Base-by-base conservation (phyloP, 2,888 invertebrate genomes). In the Anarsia innoxiella region DNA sequence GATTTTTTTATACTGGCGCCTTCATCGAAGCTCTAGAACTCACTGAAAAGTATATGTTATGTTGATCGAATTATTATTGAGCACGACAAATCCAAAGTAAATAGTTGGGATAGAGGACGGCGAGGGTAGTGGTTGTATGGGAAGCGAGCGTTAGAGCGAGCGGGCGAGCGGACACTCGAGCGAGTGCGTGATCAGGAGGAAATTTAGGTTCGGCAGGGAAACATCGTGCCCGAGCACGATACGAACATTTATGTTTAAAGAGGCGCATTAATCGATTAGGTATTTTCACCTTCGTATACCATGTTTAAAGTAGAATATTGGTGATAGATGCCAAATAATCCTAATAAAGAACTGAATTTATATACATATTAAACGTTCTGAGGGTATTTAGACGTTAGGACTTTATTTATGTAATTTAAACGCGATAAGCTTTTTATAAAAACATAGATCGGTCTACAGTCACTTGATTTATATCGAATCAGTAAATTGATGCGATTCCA, bases 261-360 rank as follows among this genome's bases (percentile, higher is more conserved):
- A 73, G 64, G 68, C 71, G 70, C 73, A 67, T 66, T 68, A 72
- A 69, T 61, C 71, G 62, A 73, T 71, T 72, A 73, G 78, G 79
- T 77, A 75, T 72, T 77, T 57, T 73, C 78, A 77, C 71, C 72
- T 72, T 73, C 75, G 77, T 80, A 73, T 77, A 83, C 80, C 78
- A 75, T 74, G 71, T 77, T 77, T 72, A 76, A 66, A 56, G 77
- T 82, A 83, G 77, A 66, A 49, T 76, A 70, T 74, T 80, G 84
- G 83, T 82, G 77, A 82, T 80, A 80, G 71, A 84, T 80, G 84
- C 83, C 83, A 82, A 83, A 84, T 82, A 82, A 84, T 78, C 79
- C 78, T 83, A 79, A 77, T 83, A 83, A 83, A 84, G 83, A 84
- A 83, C 83, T 84, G 84, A 84, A 83, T 82, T 84, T 83, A 76